Conservation (phyloP, 92 coral and sea anemone genomes). For the Porites divaricata region DNA sequence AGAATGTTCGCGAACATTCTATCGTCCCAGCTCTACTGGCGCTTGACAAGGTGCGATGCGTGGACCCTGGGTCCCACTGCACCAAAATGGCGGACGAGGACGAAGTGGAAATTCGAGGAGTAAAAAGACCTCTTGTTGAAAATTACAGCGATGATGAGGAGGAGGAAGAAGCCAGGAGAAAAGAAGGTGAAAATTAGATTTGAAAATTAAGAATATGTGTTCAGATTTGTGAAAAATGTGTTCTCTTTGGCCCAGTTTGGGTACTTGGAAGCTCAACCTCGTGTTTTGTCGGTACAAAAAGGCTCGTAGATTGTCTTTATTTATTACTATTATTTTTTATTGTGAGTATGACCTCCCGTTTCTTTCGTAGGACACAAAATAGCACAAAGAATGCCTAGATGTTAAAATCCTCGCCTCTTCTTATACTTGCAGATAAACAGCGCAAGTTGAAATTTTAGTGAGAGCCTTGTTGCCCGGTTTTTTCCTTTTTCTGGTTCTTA, state of each 20-base stretch:
- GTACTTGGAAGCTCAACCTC: neutral
- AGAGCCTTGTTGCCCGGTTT: too few species aligned
- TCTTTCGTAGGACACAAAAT: too few species aligned
- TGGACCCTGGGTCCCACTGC: constrained; percentile 32
- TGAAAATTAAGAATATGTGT: neutral
- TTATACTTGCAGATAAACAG: too few species aligned
- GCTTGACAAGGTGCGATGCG: constrained; percentile 1
- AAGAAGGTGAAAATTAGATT: constrained; percentile 62
- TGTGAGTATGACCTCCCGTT: too few species aligned
- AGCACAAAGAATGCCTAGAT: too few species aligned
- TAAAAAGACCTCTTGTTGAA: constrained; percentile 94
- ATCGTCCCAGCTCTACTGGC: too few species aligned
- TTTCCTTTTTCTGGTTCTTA: too few species aligned
- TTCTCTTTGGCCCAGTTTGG: neutral
- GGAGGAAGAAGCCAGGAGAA: constrained; percentile 88
- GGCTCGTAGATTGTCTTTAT: too few species aligned
- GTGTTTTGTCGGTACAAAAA: neutral
- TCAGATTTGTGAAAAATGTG: neutral
- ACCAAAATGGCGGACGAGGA: constrained; percentile 85
- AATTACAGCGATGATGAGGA: constrained; percentile 99
- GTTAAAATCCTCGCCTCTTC: too few species aligned
- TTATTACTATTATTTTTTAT: too few species aligned
- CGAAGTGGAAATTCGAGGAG: constrained; percentile 69
- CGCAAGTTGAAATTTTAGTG: too few species aligned
- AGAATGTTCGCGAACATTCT: too few species aligned